Evolutionary conservation across 2,888 invertebrate genomes (phyloP).

Genomic region (Hypselothyrea guttata): DNA sequence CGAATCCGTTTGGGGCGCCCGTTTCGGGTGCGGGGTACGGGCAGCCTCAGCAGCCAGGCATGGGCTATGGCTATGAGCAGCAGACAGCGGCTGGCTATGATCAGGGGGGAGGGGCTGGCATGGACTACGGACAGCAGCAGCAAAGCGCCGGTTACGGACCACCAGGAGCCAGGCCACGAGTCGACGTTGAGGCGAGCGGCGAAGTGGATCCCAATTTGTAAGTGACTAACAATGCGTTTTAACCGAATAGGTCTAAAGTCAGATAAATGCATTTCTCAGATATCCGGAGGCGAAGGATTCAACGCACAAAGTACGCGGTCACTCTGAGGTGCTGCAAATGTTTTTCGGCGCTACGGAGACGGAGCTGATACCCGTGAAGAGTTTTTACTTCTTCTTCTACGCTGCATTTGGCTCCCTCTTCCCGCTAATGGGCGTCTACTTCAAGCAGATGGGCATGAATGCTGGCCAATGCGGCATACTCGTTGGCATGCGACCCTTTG

Average conservation of each 20-base stretch:
- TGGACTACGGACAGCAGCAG: slow-evolving; percentile 54
- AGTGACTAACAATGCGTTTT: slow-evolving; percentile 63
- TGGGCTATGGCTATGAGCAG: slow-evolving; percentile 75
- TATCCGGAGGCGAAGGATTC: slow-evolving; percentile 94
- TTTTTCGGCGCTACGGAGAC: slow-evolving; percentile 93
- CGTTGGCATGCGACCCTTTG: slow-evolving; percentile 97
- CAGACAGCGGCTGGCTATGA: slow-evolving; percentile 67
- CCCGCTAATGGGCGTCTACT: slow-evolving; percentile 99
- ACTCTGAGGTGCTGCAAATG: slow-evolving; percentile 91
- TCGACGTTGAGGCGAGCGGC: slow-evolving; percentile 91
- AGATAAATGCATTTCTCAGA: slow-evolving; percentile 80
- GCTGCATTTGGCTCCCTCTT: slow-evolving; percentile 99
- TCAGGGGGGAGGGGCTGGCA: slow-evolving; percentile 63
- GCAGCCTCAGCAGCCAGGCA: slow-evolving; percentile 68
- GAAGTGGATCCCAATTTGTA: slow-evolving; percentile 92
- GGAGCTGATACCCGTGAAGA: slow-evolving; percentile 96
- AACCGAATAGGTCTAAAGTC: background rate
- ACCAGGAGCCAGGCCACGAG: slow-evolving; percentile 86
- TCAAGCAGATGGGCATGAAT: slow-evolving; percentile 99
- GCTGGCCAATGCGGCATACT: slow-evolving; percentile 96
- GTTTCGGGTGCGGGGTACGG: slow-evolving; percentile 55
- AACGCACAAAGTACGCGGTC: slow-evolving; percentile 94
- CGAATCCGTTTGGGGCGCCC: slow-evolving; percentile 78
- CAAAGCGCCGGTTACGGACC: slow-evolving; percentile 70
- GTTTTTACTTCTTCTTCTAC: slow-evolving; percentile 99